These are phyloP conservation scores for Oscheius sp. DNA, from an alignment of 2,888 invertebrate genomes.

Conservation along the genomic window DNA sequence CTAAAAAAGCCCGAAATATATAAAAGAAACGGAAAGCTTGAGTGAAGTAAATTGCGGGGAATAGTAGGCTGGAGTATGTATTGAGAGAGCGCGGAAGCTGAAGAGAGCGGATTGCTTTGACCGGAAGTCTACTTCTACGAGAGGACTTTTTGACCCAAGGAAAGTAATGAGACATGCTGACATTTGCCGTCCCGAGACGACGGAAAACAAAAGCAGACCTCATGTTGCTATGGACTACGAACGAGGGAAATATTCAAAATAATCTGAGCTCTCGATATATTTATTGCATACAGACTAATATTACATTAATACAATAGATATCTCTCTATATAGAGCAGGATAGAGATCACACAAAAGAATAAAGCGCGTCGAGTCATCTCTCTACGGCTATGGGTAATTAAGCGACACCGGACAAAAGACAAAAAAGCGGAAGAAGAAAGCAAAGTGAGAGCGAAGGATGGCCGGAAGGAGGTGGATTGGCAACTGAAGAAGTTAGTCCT, in stretches of 20 bases:
- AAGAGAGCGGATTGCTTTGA: slow-evolving; percentile 26
- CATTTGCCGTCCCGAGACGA: not conserved
- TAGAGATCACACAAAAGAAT: slow-evolving; percentile 13
- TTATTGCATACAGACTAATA: slow-evolving; percentile 10
- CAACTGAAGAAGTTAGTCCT: slow-evolving; percentile 3
- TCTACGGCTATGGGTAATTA: slow-evolving; percentile 4
- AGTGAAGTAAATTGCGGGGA: not conserved
- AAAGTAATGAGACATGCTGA: no score
- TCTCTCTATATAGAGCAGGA: not conserved
- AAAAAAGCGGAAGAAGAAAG: not conserved
- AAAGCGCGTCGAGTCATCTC: not conserved
- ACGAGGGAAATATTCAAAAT: not conserved
- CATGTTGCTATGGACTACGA: no score
- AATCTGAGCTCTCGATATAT: not conserved
- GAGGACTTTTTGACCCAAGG: slow-evolving; percentile 22
- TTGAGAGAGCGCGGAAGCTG: not conserved
- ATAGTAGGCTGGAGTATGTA: no score
- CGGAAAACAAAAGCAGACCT: slow-evolving; percentile 28
- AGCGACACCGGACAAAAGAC: slow-evolving; percentile 11
- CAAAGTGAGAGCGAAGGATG: not conserved
- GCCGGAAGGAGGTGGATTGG: not conserved
- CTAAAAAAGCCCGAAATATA: not conserved
- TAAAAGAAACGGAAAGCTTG: not conserved
- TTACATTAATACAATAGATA: not conserved
- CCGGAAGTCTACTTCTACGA: slow-evolving; percentile 10